Evolutionary conservation across 2,113 vertebrate genomes (phyloP).

Genomic region (Camarhynchus parvulus): DNA sequence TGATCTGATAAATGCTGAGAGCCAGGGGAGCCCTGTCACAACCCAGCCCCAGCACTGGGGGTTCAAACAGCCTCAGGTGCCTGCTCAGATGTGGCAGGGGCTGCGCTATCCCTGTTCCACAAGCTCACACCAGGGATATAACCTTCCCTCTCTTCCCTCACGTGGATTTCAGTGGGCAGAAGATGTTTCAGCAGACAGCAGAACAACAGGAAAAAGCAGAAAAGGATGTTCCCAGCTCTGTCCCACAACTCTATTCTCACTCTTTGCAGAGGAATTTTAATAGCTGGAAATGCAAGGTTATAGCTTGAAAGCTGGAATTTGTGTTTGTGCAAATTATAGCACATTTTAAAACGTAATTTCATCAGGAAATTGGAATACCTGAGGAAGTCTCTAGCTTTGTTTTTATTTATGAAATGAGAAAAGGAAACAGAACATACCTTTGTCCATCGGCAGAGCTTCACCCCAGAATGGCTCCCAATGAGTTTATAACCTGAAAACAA

Average conservation of each 20-base stretch:
- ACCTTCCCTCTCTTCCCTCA: not conserved
- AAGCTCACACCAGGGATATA: not conserved
- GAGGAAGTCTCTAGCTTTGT: not conserved
- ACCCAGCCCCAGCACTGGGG: not conserved
- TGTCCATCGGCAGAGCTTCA: conserved; percentile 97
- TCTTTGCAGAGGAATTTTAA: not conserved
- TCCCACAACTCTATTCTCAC: not conserved
- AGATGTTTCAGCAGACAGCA: not conserved
- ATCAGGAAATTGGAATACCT: not conserved
- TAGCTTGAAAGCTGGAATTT: not conserved
- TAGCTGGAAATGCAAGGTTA: not conserved
- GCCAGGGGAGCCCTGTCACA: not conserved
- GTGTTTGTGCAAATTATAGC: not conserved
- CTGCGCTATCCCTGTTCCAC: not conserved
- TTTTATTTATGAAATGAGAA: not conserved
- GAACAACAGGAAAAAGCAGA: not conserved
- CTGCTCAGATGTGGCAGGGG: rapidly evolving
- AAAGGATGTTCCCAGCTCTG: not conserved
- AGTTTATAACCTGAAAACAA: conserved; percentile 87
- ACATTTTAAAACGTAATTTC: not conserved
- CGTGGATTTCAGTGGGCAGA: not conserved
- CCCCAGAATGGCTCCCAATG: conserved; percentile 94
- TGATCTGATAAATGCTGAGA: not conserved
- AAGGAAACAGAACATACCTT: conserved; percentile 79
- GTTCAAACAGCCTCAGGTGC: not conserved